These are phyloP conservation scores for Grammomys dolichurus DNA, from an alignment of 2,113 vertebrate genomes.

Conservation along the genomic window DNA sequence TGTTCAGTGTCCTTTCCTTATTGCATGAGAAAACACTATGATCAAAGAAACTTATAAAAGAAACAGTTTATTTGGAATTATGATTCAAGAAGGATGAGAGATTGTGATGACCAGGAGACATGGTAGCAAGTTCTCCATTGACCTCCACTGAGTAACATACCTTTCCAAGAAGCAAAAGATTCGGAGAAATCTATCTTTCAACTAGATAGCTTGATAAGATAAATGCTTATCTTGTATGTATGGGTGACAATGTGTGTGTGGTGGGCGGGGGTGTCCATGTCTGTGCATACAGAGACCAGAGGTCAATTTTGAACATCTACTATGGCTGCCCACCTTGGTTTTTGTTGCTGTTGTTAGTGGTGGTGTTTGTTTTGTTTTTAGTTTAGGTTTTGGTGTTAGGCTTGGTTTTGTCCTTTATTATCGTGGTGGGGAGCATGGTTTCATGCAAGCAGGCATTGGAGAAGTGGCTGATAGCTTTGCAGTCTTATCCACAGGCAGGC, in stretches of 20 bases:
- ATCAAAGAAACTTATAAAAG: not conserved
- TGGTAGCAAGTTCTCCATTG: not conserved
- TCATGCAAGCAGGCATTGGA: not conserved
- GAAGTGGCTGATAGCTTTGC: not conserved
- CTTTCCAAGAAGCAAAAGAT: not conserved
- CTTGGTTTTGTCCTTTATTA: not conserved
- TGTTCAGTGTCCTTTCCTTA: not conserved
- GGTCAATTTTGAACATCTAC: not conserved
- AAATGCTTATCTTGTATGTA: not conserved
- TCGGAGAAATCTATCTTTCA: not conserved
- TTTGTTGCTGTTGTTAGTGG: not conserved
- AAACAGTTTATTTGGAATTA: not conserved
- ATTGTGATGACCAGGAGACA: not conserved
- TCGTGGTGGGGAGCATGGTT: not conserved
- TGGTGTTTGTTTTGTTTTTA: not conserved
- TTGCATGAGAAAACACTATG: not conserved
- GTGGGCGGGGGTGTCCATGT: not conserved
- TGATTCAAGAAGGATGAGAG: not conserved
- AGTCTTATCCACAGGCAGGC: not conserved
- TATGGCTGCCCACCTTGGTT: not conserved
- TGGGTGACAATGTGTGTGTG: not conserved
- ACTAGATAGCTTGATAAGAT: not conserved
- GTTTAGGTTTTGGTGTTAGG: not conserved
- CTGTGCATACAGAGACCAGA: not conserved
- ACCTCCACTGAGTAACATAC: not conserved